A percentile compares a stretch with the other conserved stretches of the same genome.
Conservation (phyloP, 2,888 invertebrate genomes). For the Malacosoma neustria region DNA sequence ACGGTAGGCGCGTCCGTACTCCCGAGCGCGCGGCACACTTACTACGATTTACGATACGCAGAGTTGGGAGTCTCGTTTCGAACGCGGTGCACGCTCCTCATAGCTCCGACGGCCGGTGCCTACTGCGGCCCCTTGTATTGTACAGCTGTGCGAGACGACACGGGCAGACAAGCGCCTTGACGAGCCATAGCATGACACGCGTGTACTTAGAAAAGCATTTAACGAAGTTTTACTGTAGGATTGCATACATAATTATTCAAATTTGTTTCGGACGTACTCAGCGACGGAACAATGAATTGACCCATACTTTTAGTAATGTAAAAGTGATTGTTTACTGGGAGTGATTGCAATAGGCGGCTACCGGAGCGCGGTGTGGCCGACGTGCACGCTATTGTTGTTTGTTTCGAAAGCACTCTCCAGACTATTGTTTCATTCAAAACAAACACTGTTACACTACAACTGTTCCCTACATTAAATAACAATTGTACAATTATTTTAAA, state of each 20-base stretch:
- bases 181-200: slow-evolving; percentile 9
- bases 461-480: slow-evolving; percentile 16
- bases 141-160: slow-evolving; percentile 1
- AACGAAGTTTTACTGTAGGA: slow-evolving; percentile 4
- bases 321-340: slow-evolving; percentile 56
- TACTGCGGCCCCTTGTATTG: neutral
- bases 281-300: slow-evolving; percentile 39
- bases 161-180: slow-evolving; percentile 1
- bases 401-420: slow-evolving; percentile 49
- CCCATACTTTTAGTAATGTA: slow-evolving; percentile 37
- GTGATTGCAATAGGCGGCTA: slow-evolving; percentile 35
- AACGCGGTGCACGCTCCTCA: slow-evolving; percentile 11
- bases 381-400: slow-evolving; percentile 35
- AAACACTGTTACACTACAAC: slow-evolving; percentile 33
- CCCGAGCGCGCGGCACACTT: slow-evolving; percentile 49
- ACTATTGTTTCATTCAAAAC: slow-evolving; percentile 49
- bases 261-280: slow-evolving; percentile 11
- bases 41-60: slow-evolving; percentile 30
- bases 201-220: slow-evolving; percentile 7
- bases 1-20: slow-evolving; percentile 41
- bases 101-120: slow-evolving; percentile 7
- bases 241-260: slow-evolving; percentile 9
- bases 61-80: slow-evolving; percentile 14
- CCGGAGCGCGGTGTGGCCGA: slow-evolving; percentile 30
- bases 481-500: neutral